Conservation (phyloP, 2,797 vertebrate species). For the Ceyx erithaca region DNA sequence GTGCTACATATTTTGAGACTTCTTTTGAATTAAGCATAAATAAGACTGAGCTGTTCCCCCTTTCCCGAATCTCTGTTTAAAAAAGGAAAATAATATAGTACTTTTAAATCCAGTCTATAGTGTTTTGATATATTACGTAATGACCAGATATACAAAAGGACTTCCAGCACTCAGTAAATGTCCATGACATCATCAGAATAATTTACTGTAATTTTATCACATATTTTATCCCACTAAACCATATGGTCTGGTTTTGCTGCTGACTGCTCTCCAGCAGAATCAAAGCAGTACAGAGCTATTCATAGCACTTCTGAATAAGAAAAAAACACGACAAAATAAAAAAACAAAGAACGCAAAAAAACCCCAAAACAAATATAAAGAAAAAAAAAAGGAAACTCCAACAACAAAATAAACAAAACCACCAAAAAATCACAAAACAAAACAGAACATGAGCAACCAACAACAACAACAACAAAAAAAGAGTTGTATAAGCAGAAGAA, state of each 20-base stretch:
- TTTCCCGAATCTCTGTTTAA: background rate
- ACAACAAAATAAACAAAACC: background rate
- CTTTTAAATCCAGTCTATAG: background rate
- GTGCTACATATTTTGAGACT: background rate
- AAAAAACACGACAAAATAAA: background rate
- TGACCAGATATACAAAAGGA: background rate
- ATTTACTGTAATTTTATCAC: background rate
- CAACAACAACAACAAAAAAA: no score
- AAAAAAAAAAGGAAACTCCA: background rate
- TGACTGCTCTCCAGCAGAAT: slow-evolving; percentile 27
- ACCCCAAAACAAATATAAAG: no score
- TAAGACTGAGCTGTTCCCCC: background rate
- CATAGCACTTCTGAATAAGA: background rate
- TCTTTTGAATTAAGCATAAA: background rate
- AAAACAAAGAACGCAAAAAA: background rate
- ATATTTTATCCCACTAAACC: background rate
- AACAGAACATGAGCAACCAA: no score
- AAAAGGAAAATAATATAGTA: background rate
- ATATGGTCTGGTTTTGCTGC: background rate
- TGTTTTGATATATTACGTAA: background rate
- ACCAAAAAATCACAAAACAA: no score
- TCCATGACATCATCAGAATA: background rate
- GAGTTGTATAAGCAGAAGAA: background rate
- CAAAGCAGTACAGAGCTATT: background rate
- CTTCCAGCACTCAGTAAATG: background rate